These are phyloP conservation scores for Orientallactaga sibirica DNA, from an alignment of 2,797 vertebrate genomes.

Conservation along the genomic window DNA sequence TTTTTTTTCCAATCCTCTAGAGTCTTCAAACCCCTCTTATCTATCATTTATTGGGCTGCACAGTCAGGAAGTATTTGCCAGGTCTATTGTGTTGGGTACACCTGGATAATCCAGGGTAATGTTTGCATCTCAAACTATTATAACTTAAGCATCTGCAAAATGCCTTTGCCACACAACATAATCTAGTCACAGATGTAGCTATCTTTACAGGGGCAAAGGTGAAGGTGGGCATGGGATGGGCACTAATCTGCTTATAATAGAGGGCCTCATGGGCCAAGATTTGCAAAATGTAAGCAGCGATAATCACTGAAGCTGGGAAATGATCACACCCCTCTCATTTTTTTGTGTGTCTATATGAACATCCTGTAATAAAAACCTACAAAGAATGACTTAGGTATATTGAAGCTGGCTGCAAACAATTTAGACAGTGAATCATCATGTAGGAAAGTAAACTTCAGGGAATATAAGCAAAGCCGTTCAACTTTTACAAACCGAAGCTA, in stretches of 20 bases:
- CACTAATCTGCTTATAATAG: neutral
- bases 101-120: neutral
- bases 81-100: neutral
- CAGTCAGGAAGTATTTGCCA: neutral
- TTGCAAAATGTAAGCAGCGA: slow-evolving; percentile 26
- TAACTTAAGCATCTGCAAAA: neutral
- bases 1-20: neutral
- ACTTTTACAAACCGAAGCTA: slow-evolving; percentile 56
- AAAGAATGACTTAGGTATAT: slow-evolving; percentile 40
- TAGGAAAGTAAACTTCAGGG: slow-evolving; percentile 44
- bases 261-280: slow-evolving; percentile 33
- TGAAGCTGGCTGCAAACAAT: slow-evolving; percentile 40
- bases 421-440: slow-evolving; percentile 28
- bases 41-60: neutral
- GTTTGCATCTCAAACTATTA: neutral
- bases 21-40: neutral
- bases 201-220: neutral
- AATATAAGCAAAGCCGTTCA: neutral
- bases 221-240: neutral
- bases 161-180: neutral
- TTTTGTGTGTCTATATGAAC: slow-evolving; percentile 32
- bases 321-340: neutral
- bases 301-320: slow-evolving; percentile 13
- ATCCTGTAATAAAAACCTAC: slow-evolving; percentile 48
- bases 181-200: neutral